Evolutionary conservation across 2,888 invertebrate genomes (phyloP).

Genomic region (Pollenia amentaria): DNA sequence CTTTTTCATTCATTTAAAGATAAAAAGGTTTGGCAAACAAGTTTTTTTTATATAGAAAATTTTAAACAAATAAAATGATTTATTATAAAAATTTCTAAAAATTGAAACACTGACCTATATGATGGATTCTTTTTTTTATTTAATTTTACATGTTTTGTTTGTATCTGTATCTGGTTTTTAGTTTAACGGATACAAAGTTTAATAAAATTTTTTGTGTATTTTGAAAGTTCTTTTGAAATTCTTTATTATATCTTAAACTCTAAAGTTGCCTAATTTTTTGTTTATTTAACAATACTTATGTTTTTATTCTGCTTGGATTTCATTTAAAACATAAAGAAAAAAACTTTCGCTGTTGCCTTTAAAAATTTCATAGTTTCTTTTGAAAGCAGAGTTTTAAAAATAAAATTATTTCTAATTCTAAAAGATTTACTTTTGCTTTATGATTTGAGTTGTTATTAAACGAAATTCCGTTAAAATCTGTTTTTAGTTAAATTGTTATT

Average conservation of each 20-base stretch:
- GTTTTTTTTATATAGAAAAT: not conserved
- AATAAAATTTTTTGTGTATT: conserved; percentile 28
- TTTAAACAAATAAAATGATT: conserved; percentile 6
- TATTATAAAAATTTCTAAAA: conserved; percentile 15
- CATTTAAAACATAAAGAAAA: not conserved
- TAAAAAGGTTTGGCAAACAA: conserved; percentile 47
- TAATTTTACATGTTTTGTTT: not conserved
- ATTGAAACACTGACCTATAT: conserved; percentile 56
- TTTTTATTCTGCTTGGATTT: not conserved
- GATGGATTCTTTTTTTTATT: not conserved
- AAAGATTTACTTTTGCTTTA: not conserved
- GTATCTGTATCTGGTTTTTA: not conserved
- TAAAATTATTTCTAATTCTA: conserved; percentile 21
- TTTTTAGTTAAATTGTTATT: not conserved
- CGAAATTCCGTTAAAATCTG: conserved; percentile 30
- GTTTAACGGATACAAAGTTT: conserved; percentile 47
- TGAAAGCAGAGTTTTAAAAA: not conserved
- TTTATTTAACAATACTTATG: conserved; percentile 18
- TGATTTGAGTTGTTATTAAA: not conserved
- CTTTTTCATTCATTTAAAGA: conserved; percentile 12
- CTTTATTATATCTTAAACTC: conserved; percentile 40
- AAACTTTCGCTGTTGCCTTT: conserved; percentile 52
- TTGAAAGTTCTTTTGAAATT: conserved; percentile 53
- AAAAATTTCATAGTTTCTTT: conserved; percentile 16
- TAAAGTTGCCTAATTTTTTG: conserved; percentile 4